Percentiles rank a stretch among this genome's conserved stretches.
phyloP scores from a whole-genome alignment of 1,140 invertebrate genomes.

The Cecropterus lyciades region DNA sequence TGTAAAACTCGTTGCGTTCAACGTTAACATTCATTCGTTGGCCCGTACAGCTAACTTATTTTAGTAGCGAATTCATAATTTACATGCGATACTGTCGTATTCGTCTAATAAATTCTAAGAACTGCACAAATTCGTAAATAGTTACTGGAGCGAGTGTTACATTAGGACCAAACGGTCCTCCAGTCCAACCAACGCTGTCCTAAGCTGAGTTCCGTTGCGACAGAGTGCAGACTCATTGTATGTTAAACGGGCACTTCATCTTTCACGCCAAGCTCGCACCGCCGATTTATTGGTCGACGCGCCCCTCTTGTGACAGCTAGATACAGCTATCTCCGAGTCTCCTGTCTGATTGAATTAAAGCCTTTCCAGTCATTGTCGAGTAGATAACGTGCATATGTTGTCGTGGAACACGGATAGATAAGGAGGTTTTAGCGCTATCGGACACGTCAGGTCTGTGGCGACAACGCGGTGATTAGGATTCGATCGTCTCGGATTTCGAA shows the following conservation, averaged over 20 bases:
- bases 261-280: conserved; percentile 67
- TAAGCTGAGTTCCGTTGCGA: conserved; percentile 65
- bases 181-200: conserved; percentile 50
- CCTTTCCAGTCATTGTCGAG: conserved; percentile 53
- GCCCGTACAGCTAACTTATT: too few relatives aligned
- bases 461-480: conserved; percentile 43
- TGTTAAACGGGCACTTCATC: conserved; percentile 82
- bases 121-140: neutral
- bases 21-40: too few relatives aligned
- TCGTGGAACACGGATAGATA: conserved; percentile 32
- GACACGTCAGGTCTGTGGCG: conserved; percentile 38
- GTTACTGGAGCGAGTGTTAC: conserved; percentile 50
- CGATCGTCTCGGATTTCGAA: conserved; percentile 21
- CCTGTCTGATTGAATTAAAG: conserved; percentile 66
- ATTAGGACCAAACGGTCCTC: conserved; percentile 1
- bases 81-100: too few relatives aligned
- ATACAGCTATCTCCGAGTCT: conserved; percentile 61
- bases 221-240: conserved; percentile 78
- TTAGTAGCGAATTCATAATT: too few relatives aligned
- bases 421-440: conserved; percentile 37
- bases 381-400: conserved; percentile 46
- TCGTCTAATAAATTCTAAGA: neutral
- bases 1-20: too few relatives aligned
- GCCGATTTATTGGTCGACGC: conserved; percentile 76
- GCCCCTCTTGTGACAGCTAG: conserved; percentile 73